A percentile compares a stretch with the other conserved stretches of the same genome.
These are phyloP conservation scores for Limnephilus marmoratus DNA, from an alignment of 2,888 invertebrate species.

Conservation along the genomic window DNA sequence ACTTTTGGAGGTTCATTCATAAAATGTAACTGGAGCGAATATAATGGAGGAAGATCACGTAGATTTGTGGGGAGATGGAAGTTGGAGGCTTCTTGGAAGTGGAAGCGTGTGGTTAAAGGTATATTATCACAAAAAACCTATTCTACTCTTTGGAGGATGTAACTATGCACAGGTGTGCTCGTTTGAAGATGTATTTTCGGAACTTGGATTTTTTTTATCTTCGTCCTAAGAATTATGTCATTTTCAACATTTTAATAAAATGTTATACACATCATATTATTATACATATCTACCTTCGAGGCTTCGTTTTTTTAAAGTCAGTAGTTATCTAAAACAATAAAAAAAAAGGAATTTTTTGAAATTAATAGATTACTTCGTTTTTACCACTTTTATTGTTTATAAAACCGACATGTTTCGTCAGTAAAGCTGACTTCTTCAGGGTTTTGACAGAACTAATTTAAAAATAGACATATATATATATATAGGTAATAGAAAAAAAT, in stretches of 20 bases:
- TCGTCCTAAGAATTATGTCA: not conserved
- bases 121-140: not conserved
- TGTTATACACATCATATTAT: not conserved
- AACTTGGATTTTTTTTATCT: not conserved
- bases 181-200: not conserved
- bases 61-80: constrained; percentile 24
- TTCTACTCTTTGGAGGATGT: not conserved
- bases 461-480: too few relatives aligned
- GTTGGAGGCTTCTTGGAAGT: constrained; percentile 2
- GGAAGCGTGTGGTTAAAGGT: not conserved
- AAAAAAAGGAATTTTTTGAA: too few relatives aligned
- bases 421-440: too few relatives aligned
- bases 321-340: too few relatives aligned
- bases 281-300: not conserved
- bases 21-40: constrained; percentile 34
- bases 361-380: too few relatives aligned
- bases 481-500: too few relatives aligned
- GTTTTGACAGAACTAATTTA: too few relatives aligned
- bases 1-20: constrained; percentile 41
- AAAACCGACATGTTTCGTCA: too few relatives aligned
- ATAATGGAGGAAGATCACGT: constrained; percentile 26
- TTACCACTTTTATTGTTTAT: too few relatives aligned
- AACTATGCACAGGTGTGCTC: not conserved
- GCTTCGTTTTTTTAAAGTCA: not conserved
- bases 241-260: not conserved